Conservation (phyloP, 2,888 invertebrate genomes). For the Phania funesta region DNA sequence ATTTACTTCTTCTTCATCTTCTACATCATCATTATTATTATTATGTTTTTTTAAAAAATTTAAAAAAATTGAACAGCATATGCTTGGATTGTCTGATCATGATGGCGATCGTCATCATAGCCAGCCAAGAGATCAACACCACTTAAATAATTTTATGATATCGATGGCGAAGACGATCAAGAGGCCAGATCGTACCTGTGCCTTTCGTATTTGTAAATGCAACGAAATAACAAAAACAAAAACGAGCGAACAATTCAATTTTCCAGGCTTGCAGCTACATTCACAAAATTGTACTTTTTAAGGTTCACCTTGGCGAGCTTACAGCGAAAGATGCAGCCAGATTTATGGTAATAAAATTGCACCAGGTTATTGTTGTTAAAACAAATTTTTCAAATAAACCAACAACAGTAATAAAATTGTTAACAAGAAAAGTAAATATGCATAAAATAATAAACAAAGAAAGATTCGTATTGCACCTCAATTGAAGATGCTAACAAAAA, state of each 20-base stretch:
- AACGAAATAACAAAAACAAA: conserved; percentile 17
- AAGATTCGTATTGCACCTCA: conserved; percentile 38
- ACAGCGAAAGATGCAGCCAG: conserved; percentile 45
- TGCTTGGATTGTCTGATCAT: conserved; percentile 28
- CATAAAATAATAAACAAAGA: conserved; percentile 30
- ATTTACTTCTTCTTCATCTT: conserved; percentile 50
- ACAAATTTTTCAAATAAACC: conserved; percentile 34
- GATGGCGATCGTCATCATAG: conserved; percentile 18
- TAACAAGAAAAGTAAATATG: conserved; percentile 11
- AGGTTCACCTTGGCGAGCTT: conserved; percentile 62
- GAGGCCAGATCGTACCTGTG: conserved; percentile 40
- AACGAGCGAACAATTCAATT: conserved; percentile 62
- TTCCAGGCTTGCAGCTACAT: conserved; percentile 32
- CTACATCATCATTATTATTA: conserved; percentile 11
- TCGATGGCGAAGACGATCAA: conserved; percentile 31
- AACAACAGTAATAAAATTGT: conserved; percentile 44
- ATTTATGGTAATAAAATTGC: conserved; percentile 59
- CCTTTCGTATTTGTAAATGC: conserved; percentile 36
- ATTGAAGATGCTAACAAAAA: conserved; percentile 71
- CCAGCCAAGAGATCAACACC: conserved; percentile 52
- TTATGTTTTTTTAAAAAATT: neutral
- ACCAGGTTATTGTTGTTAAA: conserved; percentile 44
- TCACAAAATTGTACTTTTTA: conserved; percentile 53
- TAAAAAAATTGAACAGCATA: conserved; percentile 25
- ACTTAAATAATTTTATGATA: conserved; percentile 56